phyloP scores from a whole-genome alignment of 2,797 vertebrate species.

The Anguilla megastoma region DNA sequence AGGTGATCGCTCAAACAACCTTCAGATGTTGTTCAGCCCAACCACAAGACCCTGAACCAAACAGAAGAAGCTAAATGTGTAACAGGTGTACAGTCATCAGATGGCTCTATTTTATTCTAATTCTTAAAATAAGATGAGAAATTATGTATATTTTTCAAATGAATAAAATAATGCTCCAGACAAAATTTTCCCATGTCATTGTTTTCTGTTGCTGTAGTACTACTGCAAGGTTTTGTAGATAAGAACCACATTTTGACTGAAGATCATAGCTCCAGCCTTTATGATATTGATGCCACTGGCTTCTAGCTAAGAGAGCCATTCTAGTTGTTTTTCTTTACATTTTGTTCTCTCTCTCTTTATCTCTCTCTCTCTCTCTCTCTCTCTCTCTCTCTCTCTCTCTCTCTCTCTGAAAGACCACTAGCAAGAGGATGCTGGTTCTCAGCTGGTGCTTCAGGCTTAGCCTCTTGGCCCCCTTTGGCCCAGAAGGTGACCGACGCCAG shows the following conservation, averaged over 20 bases:
- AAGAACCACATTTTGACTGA: neutral
- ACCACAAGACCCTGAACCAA: neutral
- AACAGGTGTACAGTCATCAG: neutral
- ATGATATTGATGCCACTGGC: neutral
- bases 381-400: constrained; percentile 29
- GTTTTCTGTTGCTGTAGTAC: neutral
- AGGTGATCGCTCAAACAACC: neutral
- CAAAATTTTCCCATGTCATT: neutral
- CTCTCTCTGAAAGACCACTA: neutral
- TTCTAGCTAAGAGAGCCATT: neutral
- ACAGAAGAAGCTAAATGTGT: neutral
- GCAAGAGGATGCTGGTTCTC: constrained; percentile 17
- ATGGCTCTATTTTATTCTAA: neutral
- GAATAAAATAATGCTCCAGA: neutral
- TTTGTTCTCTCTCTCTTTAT: constrained; percentile 20
- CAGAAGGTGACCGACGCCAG: constrained; percentile 49
- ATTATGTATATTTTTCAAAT: neutral
- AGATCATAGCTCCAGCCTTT: neutral
- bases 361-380: constrained; percentile 29
- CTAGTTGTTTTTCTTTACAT: constrained; percentile 15
- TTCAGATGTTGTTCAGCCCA: neutral
- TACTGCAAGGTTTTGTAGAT: neutral
- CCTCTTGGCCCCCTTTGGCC: constrained; percentile 41
- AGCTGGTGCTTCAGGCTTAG: constrained; percentile 3
- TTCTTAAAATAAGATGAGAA: neutral